Conservation (phyloP, 2,888 invertebrate genomes). For the Hydriomena furcata region DNA sequence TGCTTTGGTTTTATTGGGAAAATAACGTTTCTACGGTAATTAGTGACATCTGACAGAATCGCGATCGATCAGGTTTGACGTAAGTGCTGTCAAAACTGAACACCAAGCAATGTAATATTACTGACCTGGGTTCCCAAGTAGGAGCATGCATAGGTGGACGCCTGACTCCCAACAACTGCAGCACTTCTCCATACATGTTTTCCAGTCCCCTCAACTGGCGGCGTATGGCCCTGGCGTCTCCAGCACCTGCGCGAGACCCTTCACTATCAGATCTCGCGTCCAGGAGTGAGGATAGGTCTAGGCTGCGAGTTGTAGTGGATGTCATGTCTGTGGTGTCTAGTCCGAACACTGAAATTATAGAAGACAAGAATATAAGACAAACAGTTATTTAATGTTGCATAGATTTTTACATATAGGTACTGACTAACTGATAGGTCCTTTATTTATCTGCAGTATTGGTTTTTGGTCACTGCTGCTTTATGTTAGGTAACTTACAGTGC, state of each 20-base stretch:
- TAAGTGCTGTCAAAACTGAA: too few species aligned
- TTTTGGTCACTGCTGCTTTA: too few species aligned
- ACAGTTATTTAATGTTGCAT: too few species aligned
- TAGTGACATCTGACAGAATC: too few species aligned
- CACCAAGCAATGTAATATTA: not conserved
- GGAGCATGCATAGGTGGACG: constrained; percentile 55
- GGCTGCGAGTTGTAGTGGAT: constrained; percentile 89
- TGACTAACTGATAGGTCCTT: too few species aligned
- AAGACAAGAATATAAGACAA: too few species aligned
- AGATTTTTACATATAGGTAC: too few species aligned
- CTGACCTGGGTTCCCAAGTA: constrained; percentile 57
- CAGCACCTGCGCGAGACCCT: constrained; percentile 82
- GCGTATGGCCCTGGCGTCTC: constrained; percentile 90
- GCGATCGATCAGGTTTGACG: too few species aligned
- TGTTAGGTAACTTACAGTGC: constrained; percentile 78
- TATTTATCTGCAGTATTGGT: not conserved
- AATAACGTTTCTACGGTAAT: too few species aligned
- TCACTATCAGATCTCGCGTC: constrained; percentile 90
- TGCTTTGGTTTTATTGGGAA: too few species aligned
- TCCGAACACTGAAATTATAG: constrained; percentile 83
- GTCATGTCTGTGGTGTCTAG: constrained; percentile 90
- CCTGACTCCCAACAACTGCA: constrained; percentile 73
- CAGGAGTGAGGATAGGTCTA: constrained; percentile 90
- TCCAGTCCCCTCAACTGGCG: constrained; percentile 92
- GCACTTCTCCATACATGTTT: constrained; percentile 93